Conservation (phyloP, 2,797 vertebrate genomes). For the Argentina silus region DNA sequence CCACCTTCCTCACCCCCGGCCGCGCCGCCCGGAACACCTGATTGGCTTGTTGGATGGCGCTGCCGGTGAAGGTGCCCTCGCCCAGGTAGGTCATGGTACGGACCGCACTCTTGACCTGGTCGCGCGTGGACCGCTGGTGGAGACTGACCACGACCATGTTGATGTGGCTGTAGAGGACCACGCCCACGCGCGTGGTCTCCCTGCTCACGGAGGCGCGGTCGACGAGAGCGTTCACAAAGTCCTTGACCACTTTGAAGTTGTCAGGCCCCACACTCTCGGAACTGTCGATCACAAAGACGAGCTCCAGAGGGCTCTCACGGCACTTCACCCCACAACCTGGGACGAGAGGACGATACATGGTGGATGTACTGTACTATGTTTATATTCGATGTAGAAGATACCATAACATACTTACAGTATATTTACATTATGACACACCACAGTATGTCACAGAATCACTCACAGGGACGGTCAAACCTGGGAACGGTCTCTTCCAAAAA, state of each 20-base stretch:
- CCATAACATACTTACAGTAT: no score
- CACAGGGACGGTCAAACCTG: no score
- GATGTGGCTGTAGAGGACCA: constrained; percentile 87
- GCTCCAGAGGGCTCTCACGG: constrained; percentile 78
- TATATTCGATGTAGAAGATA: no score
- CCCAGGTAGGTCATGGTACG: constrained; percentile 84
- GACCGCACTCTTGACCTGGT: constrained; percentile 76
- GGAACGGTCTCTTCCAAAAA: no score
- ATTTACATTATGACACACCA: no score
- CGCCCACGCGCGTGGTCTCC: constrained; percentile 71
- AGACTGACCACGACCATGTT: constrained; percentile 77
- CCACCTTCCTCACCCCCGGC: constrained; percentile 77
- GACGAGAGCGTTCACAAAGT: constrained; percentile 82
- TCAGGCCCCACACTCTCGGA: constrained; percentile 87
- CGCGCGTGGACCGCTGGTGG: constrained; percentile 67
- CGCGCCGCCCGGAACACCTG: constrained; percentile 72
- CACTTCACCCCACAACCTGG: constrained; percentile 68
- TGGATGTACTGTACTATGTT: neutral
- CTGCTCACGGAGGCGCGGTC: constrained; percentile 72
- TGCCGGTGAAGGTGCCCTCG: constrained; percentile 86
- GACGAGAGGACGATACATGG: neutral
- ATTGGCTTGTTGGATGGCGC: constrained; percentile 78
- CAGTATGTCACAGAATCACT: no score
- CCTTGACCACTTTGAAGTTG: constrained; percentile 84
- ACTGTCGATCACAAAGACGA: constrained; percentile 91